phyloP scores from a whole-genome alignment of 2,113 vertebrate species.

The Pica pica region DNA sequence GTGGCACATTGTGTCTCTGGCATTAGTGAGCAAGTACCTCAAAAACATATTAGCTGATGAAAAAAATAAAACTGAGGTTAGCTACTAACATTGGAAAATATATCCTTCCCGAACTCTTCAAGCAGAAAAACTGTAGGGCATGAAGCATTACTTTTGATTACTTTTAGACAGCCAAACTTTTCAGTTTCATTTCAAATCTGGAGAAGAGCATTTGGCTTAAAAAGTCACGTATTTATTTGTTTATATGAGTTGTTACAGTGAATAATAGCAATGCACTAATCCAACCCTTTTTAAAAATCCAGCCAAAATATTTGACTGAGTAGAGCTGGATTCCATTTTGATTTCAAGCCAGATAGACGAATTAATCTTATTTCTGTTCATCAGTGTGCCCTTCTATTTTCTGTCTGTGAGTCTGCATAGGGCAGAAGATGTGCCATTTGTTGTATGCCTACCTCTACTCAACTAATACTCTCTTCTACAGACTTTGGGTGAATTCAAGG shows the following conservation, averaged over 20 bases:
- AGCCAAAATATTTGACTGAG: background rate
- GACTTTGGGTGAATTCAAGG: background rate
- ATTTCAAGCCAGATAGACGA: background rate
- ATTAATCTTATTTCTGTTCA: background rate
- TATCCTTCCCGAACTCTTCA: background rate
- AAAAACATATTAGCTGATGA: background rate
- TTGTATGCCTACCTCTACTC: background rate
- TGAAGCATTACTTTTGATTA: background rate
- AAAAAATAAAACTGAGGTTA: background rate
- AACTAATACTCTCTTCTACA: background rate
- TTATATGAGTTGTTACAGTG: background rate
- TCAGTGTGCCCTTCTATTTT: background rate
- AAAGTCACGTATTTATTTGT: background rate
- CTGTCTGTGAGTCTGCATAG: accelerated
- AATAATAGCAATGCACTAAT: background rate
- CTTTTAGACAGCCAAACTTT: background rate
- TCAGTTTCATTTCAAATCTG: background rate
- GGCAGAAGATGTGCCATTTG: background rate
- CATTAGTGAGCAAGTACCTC: background rate
- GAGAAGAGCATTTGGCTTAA: background rate
- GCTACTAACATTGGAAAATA: background rate
- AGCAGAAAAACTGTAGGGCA: background rate
- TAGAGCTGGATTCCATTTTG: background rate
- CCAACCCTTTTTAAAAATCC: background rate
- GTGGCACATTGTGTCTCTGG: background rate